Conservation (phyloP, 2,888 invertebrate species). For the Cephus runcator region DNA sequence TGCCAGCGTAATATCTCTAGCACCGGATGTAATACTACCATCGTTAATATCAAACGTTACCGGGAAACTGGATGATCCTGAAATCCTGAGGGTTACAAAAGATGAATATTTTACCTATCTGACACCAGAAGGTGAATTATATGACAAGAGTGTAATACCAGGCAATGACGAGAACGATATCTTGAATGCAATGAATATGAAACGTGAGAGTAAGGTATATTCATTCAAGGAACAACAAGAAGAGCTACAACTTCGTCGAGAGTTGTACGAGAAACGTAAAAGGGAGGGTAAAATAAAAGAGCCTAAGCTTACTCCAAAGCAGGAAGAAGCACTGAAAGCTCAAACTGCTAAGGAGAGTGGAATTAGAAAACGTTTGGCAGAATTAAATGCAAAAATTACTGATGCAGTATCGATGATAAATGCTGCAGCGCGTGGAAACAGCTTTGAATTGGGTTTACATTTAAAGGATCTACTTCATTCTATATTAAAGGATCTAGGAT, state of each 20-base stretch:
- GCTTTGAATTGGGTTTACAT: constrained; percentile 67
- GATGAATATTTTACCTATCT: constrained; percentile 84
- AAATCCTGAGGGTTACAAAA: constrained; percentile 78
- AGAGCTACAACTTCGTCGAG: constrained; percentile 90
- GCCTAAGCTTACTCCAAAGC: constrained; percentile 83
- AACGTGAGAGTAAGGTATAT: constrained; percentile 95
- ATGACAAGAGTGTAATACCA: constrained; percentile 86
- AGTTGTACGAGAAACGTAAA: constrained; percentile 88
- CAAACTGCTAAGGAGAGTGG: constrained; percentile 87
- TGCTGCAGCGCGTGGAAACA: constrained; percentile 69
- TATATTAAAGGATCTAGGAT: constrained; percentile 75
- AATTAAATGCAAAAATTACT: constrained; percentile 59
- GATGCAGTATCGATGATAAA: constrained; percentile 66
- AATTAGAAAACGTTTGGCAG: constrained; percentile 76
- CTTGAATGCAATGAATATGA: constrained; percentile 78
- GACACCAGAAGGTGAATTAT: constrained; percentile 90
- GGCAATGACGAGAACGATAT: constrained; percentile 68
- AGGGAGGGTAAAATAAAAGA: constrained; percentile 82
- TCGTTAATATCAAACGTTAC: constrained; percentile 73
- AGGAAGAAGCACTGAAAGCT: constrained; percentile 88
- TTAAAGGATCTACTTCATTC: constrained; percentile 71
- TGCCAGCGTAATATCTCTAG: constrained; percentile 74
- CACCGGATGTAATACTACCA: constrained; percentile 75
- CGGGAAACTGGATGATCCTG: constrained; percentile 72
- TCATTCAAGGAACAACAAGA: constrained; percentile 97